Evolutionary conservation across 1,140 invertebrate genomes (phyloP), one percentile per base, ranked within the genome.

Genomic region (Plectrocnemia conspersa): DNA sequence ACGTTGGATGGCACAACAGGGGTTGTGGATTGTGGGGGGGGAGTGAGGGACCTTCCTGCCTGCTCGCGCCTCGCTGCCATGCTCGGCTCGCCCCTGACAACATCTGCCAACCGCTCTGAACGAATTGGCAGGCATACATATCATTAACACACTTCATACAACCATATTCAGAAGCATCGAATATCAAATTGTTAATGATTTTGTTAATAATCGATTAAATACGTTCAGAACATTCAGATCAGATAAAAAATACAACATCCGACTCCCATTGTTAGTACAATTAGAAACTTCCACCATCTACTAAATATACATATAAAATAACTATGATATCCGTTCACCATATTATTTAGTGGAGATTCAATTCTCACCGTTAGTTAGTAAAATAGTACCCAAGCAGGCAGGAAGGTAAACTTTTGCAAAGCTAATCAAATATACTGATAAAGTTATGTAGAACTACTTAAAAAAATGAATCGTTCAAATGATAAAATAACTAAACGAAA

Each of bases 301-400:
- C 46, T 44, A 46, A 32, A 47, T 36, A 46, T 29, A 35, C 18
- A 24, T 38, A 32, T 32, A 32, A 32, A 52, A 40, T 25, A 41
- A 52, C 13, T 35, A 52, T 50, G 52, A 52, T 32, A 55, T 35
- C 58, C 58, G 49, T 53, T 46, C 58, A 60, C 58, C 58, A 52
- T 9, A 35, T 33, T 9, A n/a, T 35, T 19, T 42, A 25, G 41
- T 45, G 40, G 45, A 55, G 38, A 45, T 24, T 38, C 40, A 11
- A 19, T 49, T 47, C 36, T 54, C 32, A 54, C 19, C 41, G 23
- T 21, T 52, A 22, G 58, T 56, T 60, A 58, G 55, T 61, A 58
- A 56, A 50, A 41, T 57, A 55, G 42, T 64, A 66, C 68, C 70
- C 73, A 72, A 69, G 68, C 74, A 76, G 72, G 72, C 74, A 76